These are phyloP conservation scores for Macrotrachela quadricornifera DNA, from an alignment of 1,140 invertebrate species.

Conservation along the genomic window DNA sequence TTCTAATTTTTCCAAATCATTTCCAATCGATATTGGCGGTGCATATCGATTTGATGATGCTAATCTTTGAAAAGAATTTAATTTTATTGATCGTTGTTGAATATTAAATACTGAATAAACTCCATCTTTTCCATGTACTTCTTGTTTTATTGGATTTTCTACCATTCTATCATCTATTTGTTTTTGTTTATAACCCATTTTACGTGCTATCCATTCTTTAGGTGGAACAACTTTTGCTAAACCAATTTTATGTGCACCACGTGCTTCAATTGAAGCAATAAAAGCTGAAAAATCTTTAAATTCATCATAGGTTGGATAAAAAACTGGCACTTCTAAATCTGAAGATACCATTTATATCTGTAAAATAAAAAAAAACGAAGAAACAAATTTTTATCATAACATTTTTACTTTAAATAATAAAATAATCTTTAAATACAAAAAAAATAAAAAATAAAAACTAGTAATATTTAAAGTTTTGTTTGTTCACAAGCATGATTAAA, in stretches of 20 bases:
- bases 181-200: slow-evolving; percentile 10
- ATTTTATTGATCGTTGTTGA: slow-evolving; percentile 68
- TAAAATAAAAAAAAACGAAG: no score
- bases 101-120: slow-evolving; percentile 76
- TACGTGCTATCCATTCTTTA: slow-evolving; percentile 66
- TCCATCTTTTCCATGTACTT: slow-evolving; percentile 67
- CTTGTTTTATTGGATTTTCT: slow-evolving; percentile 68
- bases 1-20: slow-evolving; percentile 73
- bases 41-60: slow-evolving; percentile 48
- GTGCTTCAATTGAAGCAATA: slow-evolving; percentile 67
- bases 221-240: slow-evolving; percentile 85
- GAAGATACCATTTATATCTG: no score
- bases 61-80: slow-evolving; percentile 63
- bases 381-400: no score
- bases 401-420: no score
- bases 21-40: slow-evolving; percentile 51
- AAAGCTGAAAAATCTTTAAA: slow-evolving; percentile 79
- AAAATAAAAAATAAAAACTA: no score
- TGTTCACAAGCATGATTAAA: background rate
- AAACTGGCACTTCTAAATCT: slow-evolving; percentile 37
- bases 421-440: no score
- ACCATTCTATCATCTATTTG: slow-evolving; percentile 51
- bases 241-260: slow-evolving; percentile 75
- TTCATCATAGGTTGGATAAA: slow-evolving; percentile 76
- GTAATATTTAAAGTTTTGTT: background rate